Percentiles rank a stretch among this genome's conserved stretches.
Conservation (phyloP, 2,797 vertebrate genomes). For the Danio aesculapii region DNA sequence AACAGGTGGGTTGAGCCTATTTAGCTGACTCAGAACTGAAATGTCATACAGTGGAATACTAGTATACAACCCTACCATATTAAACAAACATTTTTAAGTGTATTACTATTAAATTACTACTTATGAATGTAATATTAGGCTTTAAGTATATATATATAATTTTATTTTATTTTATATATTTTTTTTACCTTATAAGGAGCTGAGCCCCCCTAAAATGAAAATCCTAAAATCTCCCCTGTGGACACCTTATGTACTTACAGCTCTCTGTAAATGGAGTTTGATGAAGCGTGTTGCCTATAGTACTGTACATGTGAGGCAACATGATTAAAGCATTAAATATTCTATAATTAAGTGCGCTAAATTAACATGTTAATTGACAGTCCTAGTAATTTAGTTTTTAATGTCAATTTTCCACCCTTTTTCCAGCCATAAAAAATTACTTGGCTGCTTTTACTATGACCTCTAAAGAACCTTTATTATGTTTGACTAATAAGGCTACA, state of each 20-base stretch:
- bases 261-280: neutral
- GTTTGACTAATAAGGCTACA: neutral
- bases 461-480: neutral
- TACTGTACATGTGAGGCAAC: neutral
- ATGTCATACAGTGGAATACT: too few relatives aligned
- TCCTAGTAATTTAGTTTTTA: neutral
- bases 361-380: neutral
- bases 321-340: neutral
- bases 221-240: too few relatives aligned
- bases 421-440: neutral
- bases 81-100: too few relatives aligned
- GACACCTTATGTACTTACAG: neutral
- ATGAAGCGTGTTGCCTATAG: neutral
- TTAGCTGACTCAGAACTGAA: too few relatives aligned
- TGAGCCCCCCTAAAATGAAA: too few relatives aligned
- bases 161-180: too few relatives aligned
- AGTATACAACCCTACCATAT: too few relatives aligned
- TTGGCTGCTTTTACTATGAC: neutral
- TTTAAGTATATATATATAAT: too few relatives aligned
- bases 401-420: neutral
- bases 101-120: too few relatives aligned
- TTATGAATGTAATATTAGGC: too few relatives aligned
- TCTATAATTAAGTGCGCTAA: slow-evolving; percentile 9
- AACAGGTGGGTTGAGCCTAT: too few relatives aligned
- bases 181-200: too few relatives aligned